These are phyloP conservation scores for Acanthaster planci DNA, from an alignment of 35 echinoderm and acorn worm species.

Conservation along the genomic window DNA sequence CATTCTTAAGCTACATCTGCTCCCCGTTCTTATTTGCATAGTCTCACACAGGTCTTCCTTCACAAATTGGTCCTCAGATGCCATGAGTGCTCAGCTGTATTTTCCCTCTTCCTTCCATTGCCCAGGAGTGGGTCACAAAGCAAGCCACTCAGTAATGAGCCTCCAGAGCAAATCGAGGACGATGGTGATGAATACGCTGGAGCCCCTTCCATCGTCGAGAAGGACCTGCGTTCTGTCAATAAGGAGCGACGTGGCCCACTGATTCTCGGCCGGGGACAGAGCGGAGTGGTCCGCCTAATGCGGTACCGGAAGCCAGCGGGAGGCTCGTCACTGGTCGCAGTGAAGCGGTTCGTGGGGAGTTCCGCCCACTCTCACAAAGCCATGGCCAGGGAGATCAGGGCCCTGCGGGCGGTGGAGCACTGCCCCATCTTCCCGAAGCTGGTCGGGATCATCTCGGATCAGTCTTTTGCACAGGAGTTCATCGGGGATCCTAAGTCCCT, in stretches of 20 bases:
- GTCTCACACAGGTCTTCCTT: no score
- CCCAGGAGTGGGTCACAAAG: no score
- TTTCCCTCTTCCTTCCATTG: no score
- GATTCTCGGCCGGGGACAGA: constrained; percentile 5
- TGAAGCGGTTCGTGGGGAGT: neutral
- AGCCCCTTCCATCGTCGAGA: neutral
- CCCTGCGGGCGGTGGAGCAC: neutral
- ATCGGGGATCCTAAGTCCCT: neutral
- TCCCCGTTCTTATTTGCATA: no score
- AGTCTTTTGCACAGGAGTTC: constrained; percentile 4
- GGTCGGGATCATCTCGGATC: neutral
- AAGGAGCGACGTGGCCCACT: neutral
- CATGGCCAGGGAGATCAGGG: neutral
- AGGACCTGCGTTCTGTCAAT: neutral
- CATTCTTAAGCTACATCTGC: neutral
- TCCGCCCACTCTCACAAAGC: neutral
- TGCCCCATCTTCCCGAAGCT: constrained; percentile 8
- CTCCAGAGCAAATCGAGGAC: neutral
- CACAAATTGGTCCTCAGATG: no score
- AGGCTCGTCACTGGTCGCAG: neutral
- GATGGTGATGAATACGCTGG: no score
- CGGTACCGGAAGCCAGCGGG: neutral
- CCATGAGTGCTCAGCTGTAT: neutral
- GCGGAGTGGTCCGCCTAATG: constrained; percentile 12
- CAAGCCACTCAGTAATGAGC: no score